Conservation (phyloP, 2,797 vertebrate species). For the Avahi laniger region DNA sequence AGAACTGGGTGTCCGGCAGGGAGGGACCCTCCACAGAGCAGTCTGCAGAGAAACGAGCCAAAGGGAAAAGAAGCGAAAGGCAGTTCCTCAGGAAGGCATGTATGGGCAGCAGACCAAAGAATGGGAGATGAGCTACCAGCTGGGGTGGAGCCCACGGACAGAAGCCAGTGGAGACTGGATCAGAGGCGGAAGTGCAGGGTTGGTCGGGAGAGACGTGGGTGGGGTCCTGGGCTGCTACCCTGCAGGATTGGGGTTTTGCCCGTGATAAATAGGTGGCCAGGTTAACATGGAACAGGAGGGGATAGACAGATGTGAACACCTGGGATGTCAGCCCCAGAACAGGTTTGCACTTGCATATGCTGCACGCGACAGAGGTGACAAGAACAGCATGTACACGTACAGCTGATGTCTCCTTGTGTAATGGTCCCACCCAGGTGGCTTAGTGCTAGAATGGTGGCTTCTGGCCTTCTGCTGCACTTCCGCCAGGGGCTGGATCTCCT, state of each 20-base stretch:
- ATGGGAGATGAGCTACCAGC: not conserved
- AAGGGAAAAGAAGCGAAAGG: not conserved
- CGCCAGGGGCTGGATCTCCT: not conserved
- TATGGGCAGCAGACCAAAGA: no score
- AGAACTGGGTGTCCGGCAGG: not conserved
- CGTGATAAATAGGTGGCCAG: not conserved
- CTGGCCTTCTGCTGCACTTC: no score
- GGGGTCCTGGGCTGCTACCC: not conserved
- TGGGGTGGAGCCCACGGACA: not conserved
- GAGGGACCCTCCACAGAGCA: not conserved
- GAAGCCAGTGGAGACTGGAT: not conserved
- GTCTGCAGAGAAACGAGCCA: not conserved
- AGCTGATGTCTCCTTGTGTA: not conserved
- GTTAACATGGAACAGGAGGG: not conserved
- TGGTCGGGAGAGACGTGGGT: not conserved
- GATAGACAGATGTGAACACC: not conserved
- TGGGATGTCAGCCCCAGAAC: not conserved
- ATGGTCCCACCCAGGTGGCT: not conserved
- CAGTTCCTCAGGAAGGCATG: not conserved
- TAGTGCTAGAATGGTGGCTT: not conserved
- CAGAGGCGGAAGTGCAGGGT: rapidly evolving
- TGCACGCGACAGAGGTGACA: no score
- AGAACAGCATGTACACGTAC: rapidly evolving
- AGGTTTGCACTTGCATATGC: no score
- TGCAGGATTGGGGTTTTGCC: not conserved